Base-by-base conservation (phyloP, 2,797 vertebrate species). In the Macrochelys suwanniensis region DNA sequence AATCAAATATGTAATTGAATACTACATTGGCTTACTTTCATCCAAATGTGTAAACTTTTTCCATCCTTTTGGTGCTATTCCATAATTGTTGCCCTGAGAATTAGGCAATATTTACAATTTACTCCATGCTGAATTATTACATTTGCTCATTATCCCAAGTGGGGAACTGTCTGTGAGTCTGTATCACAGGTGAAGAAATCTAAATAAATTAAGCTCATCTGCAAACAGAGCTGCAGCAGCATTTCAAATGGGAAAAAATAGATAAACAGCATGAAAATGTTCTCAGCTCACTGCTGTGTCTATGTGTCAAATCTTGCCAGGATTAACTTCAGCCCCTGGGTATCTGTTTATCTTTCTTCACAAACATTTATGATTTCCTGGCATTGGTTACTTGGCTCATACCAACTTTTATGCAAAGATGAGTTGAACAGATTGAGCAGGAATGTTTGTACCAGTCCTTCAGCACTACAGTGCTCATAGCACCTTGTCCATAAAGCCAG, bases 181-280 rank as follows among this genome's bases (percentile, higher is more conserved):
- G 28, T 88, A 96, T 94, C 57, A 82, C 91, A 93, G 92, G 88
- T 96, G 93, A 95, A 88, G 89, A 90, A 95, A 94, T 92, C 53
- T 96, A 95, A 96, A 97, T 85, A 97, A 94, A 96, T 96, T 88
- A 95, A 96, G 82, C 85, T 92, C 83, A 92, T 96, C 83, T 90
- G 90, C 92, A 97, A 96, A 96, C 90, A 96, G 85, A 95, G 47
- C 74, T 89, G 61, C 90, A 92, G 88, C 83, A 89, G 7, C 93
- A 85, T 92, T 95, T 96, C 90, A 83, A 94, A 78, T 37, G 92
- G 68, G n/a, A 6, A 94, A 87, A 96, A 95, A 95, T 49, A 96
- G 85, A 94, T 87, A 92, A 96, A 92, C 57, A 80, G 80, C 85
- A 91, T 71, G n/a, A 65, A 85, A 76, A 89, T 80, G 87, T 93